Base-by-base conservation (phyloP, 2,113 vertebrate genomes). In the Todiramphus saurophagus region DNA sequence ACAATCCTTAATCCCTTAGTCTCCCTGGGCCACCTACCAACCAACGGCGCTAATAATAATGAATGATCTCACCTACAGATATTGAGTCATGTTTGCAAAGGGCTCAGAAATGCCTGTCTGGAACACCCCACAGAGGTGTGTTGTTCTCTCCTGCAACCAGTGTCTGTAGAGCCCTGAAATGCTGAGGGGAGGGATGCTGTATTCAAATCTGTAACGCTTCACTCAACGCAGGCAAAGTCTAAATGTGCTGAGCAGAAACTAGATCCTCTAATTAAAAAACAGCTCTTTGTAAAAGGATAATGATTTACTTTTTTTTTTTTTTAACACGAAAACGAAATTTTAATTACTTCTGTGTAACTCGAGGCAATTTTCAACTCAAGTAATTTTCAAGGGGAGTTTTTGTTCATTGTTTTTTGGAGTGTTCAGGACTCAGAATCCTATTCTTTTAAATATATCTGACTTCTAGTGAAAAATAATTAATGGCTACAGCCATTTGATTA, bases 271-370 rank as follows among this genome's bases (percentile, higher is more conserved):
- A 96, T 83, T 73, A 59, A 85, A 84, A 90, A 81, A 19, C 7
- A 59, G 28, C 13, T 89, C 62, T 94, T 83, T 33, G 39, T 73
- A 58, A 46, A 87, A 85, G 43, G 66, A 62, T 62, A 50, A 64
- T 30, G 14, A 48, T 69, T 92, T 37, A 5, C 24, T 18, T n/a
- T 46, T 67, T 60, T 70, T 43, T 53, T 68, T 83, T 87, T 75
- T 63, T 12, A 0, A 39, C 43, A 53, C 2, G 0, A 66, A 77
- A 96, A 66, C 17, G 31, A 89, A 94, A 72, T 37, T 82, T 95
- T 96, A 93, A 97, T 95, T 96, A 85, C 79, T 28, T 72, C 59
- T 62, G 43, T 72, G 68, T 62, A 78, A 78, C 81, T 94, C 17
- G 41, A 88, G 51, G 75, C 60, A 86, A 59, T 94, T 94, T 93